Evolutionary conservation across 2,113 vertebrate genomes (phyloP), one percentile per base, ranked within the genome.

Genomic region (Barnardius zonarius): DNA sequence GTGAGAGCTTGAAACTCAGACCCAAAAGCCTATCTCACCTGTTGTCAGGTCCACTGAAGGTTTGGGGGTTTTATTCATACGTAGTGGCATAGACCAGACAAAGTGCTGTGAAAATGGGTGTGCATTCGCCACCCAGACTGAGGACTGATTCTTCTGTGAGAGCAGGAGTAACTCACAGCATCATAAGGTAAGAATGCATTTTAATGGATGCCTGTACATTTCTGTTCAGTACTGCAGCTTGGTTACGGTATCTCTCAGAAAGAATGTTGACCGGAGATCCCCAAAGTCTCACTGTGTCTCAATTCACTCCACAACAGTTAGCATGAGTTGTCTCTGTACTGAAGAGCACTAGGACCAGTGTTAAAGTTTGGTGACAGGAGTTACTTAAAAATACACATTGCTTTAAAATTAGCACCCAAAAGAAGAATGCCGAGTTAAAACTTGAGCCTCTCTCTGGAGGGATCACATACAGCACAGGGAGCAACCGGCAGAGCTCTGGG

Each of bases 81-180:
- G 10, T 24, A 77, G 41, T 62, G 51, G n/a, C 0, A 0, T 7
- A 67, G 48, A 85, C 10, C 31, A 80, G 49, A 46, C 44, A 27
- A 62, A 55, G 22, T 27, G 27, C 74, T 83, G 25, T 82, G 49
- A 59, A 90, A 88, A 80, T 0, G 0, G 5, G 18, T 43, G 7
- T 25, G 37, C 28, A 19, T 59, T 81, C 24, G 48, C 48, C 62
- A 82, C 61, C 52, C 70, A 87, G 43, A 22, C 0, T 17, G 48
- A 82, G 43, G 43, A 61, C 16, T 27, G 66, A 64, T 82, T 84
- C 54, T 62, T 48, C 57, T 33, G 28, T 16, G 30, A 85, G 85
- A 90, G 70, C 39, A 57, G 70, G 62, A 83, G 54, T 44, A 90
- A 46, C 16, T 66, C 37, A 43, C 7, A 35, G 67, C n/a, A 76